These are phyloP conservation scores for Uria lomvia DNA, from an alignment of 2,113 vertebrate genomes.

Conservation along the genomic window DNA sequence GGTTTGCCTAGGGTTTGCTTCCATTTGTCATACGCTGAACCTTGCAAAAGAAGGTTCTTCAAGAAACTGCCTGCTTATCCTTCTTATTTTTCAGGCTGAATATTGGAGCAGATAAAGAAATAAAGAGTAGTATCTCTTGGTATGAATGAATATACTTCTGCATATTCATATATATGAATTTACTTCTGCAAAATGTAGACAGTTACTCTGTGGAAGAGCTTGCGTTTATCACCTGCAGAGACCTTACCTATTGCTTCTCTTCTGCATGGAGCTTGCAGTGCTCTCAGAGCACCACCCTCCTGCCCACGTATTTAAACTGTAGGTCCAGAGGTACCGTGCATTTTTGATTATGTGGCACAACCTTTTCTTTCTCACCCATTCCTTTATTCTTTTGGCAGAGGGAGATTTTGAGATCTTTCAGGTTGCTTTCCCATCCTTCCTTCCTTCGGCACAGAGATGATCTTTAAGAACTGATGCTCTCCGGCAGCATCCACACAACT, in stretches of 20 bases:
- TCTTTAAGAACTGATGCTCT: neutral
- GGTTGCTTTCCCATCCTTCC: neutral
- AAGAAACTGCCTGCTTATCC: neutral
- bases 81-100: neutral
- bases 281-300: neutral
- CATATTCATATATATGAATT: neutral
- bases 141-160: neutral
- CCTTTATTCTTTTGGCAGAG: neutral
- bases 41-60: neutral
- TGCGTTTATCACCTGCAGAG: neutral
- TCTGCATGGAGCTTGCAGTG: neutral
- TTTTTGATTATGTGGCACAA: neutral
- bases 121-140: neutral
- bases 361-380: neutral
- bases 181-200: neutral
- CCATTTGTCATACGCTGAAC: neutral
- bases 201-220: neutral
- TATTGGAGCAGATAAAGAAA: neutral
- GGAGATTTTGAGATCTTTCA: neutral
- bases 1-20: neutral
- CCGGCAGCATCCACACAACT: rapidly evolving
- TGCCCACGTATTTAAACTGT: neutral
- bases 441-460: neutral
- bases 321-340: neutral
- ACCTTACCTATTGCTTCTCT: neutral